phyloP scores from a whole-genome alignment of 2,113 vertebrate genomes.

The Bubo bubo region DNA sequence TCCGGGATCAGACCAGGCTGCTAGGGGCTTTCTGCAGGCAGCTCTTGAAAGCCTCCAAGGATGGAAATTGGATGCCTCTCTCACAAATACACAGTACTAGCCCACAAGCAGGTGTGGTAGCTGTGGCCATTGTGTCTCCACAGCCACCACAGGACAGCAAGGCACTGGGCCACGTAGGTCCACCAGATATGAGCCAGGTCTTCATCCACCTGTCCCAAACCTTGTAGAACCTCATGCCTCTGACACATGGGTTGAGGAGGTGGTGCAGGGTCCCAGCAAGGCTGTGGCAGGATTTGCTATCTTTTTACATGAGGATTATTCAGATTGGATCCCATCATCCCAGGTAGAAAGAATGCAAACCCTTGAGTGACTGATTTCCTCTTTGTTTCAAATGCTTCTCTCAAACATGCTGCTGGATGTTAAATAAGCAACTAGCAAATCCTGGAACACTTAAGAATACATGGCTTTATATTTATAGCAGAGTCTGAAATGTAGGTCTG shows the following conservation, averaged over 20 bases:
- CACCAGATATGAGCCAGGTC: not conserved
- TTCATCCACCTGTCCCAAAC: not conserved
- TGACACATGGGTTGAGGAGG: not conserved
- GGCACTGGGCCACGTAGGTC: not conserved
- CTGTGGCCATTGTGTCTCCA: fast-evolving
- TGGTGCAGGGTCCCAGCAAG: not conserved
- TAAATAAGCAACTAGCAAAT: not conserved
- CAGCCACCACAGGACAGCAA: not conserved
- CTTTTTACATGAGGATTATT: not conserved
- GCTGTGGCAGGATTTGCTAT: not conserved
- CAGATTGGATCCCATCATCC: not conserved
- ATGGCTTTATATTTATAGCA: not conserved
- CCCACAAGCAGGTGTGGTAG: not conserved
- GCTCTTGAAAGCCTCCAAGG: not conserved
- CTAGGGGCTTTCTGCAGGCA: not conserved
- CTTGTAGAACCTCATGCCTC: not conserved
- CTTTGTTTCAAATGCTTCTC: not conserved
- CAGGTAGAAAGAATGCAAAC: not conserved
- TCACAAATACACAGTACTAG: not conserved
- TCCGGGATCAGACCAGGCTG: not conserved
- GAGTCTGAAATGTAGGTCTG: not conserved
- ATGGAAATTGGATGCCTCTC: not conserved
- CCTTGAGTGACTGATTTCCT: not conserved
- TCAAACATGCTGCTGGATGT: not conserved
- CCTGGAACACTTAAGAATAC: not conserved